Conservation (phyloP, 2,888 invertebrate species). For the Notodonta dromedarius region DNA sequence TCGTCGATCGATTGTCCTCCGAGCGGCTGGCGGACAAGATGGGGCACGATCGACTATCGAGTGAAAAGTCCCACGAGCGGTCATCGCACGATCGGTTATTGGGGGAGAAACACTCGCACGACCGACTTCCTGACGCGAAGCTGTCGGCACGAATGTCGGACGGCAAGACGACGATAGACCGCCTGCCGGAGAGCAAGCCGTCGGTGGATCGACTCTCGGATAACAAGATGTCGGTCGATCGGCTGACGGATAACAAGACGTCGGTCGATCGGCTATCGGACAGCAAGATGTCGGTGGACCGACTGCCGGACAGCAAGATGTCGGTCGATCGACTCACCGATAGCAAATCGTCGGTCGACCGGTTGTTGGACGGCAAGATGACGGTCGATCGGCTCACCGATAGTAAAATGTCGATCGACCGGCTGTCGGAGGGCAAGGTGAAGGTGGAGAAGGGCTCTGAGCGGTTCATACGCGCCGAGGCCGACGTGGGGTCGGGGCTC, state of each 20-base stretch:
- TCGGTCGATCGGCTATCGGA: constrained; percentile 31
- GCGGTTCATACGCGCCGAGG: constrained; percentile 69
- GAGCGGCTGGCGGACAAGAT: constrained; percentile 49
- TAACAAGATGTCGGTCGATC: constrained; percentile 31
- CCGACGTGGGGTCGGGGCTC: constrained; percentile 71
- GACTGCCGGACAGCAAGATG: constrained; percentile 35
- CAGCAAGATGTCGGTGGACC: constrained; percentile 34
- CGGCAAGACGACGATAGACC: constrained; percentile 51
- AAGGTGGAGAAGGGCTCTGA: constrained; percentile 43
- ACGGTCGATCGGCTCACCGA: constrained; percentile 38
- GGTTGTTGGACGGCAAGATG: constrained; percentile 27
- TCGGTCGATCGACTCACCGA: constrained; percentile 33
- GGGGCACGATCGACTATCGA: constrained; percentile 47
- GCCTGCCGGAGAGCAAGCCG: constrained; percentile 49
- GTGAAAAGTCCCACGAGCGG: constrained; percentile 33
- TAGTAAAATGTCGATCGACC: constrained; percentile 36
- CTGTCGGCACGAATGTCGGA: constrained; percentile 47
- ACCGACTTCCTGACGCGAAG: constrained; percentile 35
- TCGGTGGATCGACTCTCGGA: constrained; percentile 37
- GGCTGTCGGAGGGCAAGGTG: constrained; percentile 32
- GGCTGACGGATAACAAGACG: constrained; percentile 24
- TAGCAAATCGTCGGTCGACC: constrained; percentile 33
- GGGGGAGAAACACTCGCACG: constrained; percentile 33
- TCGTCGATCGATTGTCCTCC: constrained; percentile 40
- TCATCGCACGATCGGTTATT: constrained; percentile 21